Conservation (phyloP, 2,113 vertebrate genomes). For the Nyctibius bracteatus region DNA sequence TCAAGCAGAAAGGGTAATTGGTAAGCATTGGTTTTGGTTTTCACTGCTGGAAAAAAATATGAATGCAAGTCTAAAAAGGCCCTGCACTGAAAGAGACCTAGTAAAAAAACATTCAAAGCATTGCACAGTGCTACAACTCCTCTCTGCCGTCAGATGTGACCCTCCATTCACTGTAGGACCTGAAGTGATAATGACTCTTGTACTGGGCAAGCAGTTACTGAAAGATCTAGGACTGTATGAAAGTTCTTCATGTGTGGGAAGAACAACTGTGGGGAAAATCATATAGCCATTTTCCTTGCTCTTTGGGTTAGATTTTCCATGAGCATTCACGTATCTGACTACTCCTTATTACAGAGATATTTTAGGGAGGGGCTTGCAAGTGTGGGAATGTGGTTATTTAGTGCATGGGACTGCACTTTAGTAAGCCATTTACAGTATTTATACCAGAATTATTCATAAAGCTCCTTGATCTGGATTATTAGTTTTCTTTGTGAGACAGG, state of each 20-base stretch:
- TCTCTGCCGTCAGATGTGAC: not conserved
- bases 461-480: not conserved
- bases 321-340: not conserved
- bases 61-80: not conserved
- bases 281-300: not conserved
- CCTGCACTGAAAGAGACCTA: not conserved
- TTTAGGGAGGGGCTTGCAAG: not conserved
- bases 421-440: not conserved
- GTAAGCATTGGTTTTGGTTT: not conserved
- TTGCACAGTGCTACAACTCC: not conserved
- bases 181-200: not conserved
- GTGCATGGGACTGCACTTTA: not conserved
- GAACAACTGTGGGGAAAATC: not conserved
- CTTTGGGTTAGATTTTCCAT: not conserved
- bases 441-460: not conserved
- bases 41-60: not conserved
- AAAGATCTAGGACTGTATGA: not conserved
- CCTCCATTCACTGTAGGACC: accelerated
- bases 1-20: not conserved
- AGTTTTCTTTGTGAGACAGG: not conserved
- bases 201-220: not conserved
- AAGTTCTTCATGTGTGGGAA: not conserved
- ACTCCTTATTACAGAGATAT: not conserved
- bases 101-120: not conserved
- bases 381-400: not conserved